A percentile compares a stretch with the other conserved stretches of the same genome.
Conservation (phyloP, 2,113 vertebrate species). For the Psophia crepitans region DNA sequence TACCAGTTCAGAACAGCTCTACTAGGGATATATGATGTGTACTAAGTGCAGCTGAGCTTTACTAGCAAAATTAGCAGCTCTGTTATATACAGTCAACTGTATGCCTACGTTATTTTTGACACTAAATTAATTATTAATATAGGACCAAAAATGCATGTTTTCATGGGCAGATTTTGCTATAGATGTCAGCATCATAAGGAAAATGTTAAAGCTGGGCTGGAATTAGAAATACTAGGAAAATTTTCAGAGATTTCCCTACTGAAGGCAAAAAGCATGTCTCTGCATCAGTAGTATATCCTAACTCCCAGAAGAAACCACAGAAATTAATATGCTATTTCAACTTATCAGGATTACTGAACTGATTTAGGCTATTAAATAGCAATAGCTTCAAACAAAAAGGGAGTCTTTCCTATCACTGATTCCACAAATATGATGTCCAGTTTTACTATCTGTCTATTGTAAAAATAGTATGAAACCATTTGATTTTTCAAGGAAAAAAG, state of each 20-base stretch:
- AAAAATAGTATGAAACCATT: not conserved
- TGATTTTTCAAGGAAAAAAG: not conserved
- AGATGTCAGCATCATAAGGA: not conserved
- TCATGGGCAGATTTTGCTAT: not conserved
- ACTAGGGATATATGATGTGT: not conserved
- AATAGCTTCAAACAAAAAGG: slow-evolving; percentile 12
- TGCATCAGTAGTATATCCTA: not conserved
- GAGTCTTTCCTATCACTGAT: not conserved
- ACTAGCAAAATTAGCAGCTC: not conserved
- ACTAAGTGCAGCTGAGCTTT: not conserved
- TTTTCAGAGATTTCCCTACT: not conserved
- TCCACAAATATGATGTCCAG: not conserved
- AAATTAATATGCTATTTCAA: not conserved
- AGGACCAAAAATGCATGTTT: not conserved
- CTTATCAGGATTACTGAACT: not conserved
- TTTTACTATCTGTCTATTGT: not conserved
- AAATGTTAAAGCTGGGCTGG: not conserved
- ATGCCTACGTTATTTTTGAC: not conserved
- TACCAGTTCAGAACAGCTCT: not conserved
- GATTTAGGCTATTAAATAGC: not conserved
- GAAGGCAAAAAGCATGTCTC: not conserved
- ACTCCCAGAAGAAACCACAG: not conserved
- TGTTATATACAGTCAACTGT: not conserved
- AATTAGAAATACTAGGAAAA: not conserved
- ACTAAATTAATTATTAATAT: not conserved